phyloP scores from a whole-genome alignment of 2,797 vertebrate genomes.

The Crocodylus rhombifer region DNA sequence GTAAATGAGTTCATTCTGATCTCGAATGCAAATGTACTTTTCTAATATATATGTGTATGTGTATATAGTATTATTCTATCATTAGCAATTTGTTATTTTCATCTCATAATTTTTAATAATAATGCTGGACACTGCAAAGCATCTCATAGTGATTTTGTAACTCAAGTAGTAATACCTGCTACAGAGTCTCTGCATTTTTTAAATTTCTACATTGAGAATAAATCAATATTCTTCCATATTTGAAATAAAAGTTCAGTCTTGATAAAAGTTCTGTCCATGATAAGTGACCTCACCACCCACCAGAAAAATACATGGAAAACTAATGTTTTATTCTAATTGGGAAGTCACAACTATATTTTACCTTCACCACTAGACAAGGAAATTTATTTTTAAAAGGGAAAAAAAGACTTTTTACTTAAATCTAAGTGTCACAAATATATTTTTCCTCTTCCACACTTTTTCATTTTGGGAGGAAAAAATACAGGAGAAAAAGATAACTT shows the following conservation, averaged over 20 bases:
- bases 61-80: too few species aligned
- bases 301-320: not conserved
- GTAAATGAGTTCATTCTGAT: not conserved
- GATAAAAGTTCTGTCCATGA: not conserved
- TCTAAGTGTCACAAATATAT: not conserved
- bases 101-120: not conserved
- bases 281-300: not conserved
- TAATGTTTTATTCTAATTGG: not conserved
- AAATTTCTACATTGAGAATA: not conserved
- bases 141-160: not conserved
- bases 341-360: not conserved
- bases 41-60: not conserved
- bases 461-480: not conserved
- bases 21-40: not conserved
- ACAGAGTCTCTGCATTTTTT: not conserved
- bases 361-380: too few species aligned
- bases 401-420: too few species aligned
- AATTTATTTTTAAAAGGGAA: too few species aligned
- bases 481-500: not conserved
- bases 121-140: not conserved
- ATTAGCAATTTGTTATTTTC: too few species aligned
- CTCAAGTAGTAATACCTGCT: not conserved
- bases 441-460: not conserved
- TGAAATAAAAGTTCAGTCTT: not conserved
- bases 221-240: not conserved